Conservation (phyloP, 2,888 invertebrate genomes). For the Hemicrepidius hirtus region DNA sequence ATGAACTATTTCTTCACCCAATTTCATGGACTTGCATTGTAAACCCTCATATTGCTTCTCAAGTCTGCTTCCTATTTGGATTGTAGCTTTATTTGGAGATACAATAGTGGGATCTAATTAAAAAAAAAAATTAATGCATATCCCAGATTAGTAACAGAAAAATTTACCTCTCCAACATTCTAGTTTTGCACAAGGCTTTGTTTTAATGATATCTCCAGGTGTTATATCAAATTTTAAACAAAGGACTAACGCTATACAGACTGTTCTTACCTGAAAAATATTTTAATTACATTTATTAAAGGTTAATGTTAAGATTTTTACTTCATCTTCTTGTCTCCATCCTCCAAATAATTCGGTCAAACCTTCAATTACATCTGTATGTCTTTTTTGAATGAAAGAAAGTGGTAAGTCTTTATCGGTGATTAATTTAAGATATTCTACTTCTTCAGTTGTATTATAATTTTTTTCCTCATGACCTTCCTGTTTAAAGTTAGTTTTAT, state of each 20-base stretch:
- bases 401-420: conserved; percentile 82
- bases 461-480: too few relatives aligned
- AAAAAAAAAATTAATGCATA: background rate
- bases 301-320: conserved; percentile 68
- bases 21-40: conserved; percentile 84
- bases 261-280: conserved; percentile 92
- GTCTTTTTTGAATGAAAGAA: conserved; percentile 83
- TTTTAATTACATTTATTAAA: too few relatives aligned
- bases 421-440: conserved; percentile 42
- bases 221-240: conserved; percentile 99
- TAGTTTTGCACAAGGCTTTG: conserved; percentile 95
- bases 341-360: conserved; percentile 81
- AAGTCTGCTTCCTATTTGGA: conserved; percentile 91
- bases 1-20: too few relatives aligned
- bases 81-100: conserved; percentile 93
- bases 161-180: conserved; percentile 96
- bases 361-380: conserved; percentile 83
- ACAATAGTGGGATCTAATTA: conserved; percentile 87
- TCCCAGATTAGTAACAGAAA: background rate
- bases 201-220: conserved; percentile 98
- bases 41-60: conserved; percentile 98
- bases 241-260: conserved; percentile 97
- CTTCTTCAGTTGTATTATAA: too few relatives aligned
- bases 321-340: conserved; percentile 96
- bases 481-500: too few relatives aligned